Percentiles rank a stretch among this genome's conserved stretches.
Conservation (phyloP, 1,140 invertebrate genomes). For the Notospermus geniculatus region DNA sequence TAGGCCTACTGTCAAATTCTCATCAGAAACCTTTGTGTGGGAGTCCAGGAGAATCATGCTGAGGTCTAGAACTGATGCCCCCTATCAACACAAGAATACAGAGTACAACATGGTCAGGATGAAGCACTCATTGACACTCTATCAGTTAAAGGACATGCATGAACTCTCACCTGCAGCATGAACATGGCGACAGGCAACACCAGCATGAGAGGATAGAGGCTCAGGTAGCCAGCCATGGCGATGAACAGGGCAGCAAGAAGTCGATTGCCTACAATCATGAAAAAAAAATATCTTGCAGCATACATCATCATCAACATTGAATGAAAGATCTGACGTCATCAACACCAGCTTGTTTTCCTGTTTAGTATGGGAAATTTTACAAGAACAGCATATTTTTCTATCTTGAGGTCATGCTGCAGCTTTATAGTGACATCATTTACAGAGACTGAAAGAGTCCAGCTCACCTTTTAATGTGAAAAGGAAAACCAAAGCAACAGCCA, state of each 20-base stretch:
- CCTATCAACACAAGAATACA: too few species aligned
- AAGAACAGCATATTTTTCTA: background rate
- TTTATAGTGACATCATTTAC: background rate
- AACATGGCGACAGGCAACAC: conserved; percentile 73
- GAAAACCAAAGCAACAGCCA: conserved; percentile 53
- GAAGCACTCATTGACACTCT: too few species aligned
- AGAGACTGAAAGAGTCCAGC: too few species aligned
- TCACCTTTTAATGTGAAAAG: conserved; percentile 69
- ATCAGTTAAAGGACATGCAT: background rate
- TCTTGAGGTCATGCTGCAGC: background rate
- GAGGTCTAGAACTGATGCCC: too few species aligned
- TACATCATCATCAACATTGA: background rate
- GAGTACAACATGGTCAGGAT: too few species aligned
- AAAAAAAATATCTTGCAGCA: too few species aligned
- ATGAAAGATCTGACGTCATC: background rate
- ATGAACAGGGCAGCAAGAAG: conserved; percentile 66
- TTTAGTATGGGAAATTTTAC: background rate
- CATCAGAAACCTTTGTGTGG: too few species aligned
- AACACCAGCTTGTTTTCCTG: background rate
- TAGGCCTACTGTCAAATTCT: too few species aligned
- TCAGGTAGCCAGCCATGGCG: conserved; percentile 75
- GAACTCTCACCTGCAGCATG: conserved; percentile 48
- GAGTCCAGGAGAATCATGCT: too few species aligned
- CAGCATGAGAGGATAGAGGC: conserved; percentile 81
- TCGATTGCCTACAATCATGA: conserved; percentile 44